phyloP scores from a whole-genome alignment of 2,113 vertebrate genomes.

The Dicentrarchus labrax region DNA sequence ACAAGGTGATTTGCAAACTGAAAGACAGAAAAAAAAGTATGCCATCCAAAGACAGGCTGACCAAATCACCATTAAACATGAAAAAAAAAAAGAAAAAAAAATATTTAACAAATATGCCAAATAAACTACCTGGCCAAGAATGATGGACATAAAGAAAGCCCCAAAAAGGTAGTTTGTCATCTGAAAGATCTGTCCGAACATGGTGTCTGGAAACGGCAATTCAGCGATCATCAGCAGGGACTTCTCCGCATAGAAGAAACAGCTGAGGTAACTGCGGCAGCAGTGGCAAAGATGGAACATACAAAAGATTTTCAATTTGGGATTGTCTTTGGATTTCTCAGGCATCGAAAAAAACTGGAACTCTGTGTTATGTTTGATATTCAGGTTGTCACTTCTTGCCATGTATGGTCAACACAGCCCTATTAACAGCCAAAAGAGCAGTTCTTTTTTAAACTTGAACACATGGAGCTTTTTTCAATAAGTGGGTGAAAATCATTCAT shows the following conservation, averaged over 20 bases:
- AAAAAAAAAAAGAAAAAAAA: background rate
- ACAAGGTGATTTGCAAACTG: background rate
- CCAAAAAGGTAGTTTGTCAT: conserved; percentile 87
- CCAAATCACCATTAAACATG: no score
- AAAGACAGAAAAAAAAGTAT: background rate
- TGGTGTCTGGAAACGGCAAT: conserved; percentile 81
- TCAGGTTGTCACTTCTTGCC: background rate
- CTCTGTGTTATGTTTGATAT: background rate
- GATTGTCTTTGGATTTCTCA: background rate
- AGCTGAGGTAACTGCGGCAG: conserved; percentile 84
- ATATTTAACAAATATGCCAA: background rate
- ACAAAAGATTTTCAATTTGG: background rate
- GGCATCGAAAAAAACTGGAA: background rate
- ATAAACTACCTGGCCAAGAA: conserved; percentile 85
- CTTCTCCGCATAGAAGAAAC: conserved; percentile 88
- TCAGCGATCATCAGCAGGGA: conserved; percentile 86
- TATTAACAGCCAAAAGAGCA: no score
- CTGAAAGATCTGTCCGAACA: conserved; percentile 86
- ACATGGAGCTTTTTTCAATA: no score
- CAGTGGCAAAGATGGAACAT: conserved; percentile 58
- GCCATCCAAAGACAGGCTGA: background rate
- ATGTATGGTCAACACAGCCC: background rate
- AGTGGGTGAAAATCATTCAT: no score
- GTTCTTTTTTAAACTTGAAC: no score
- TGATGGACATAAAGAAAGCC: conserved; percentile 84